Evolutionary conservation across 2,888 invertebrate genomes (phyloP).

Genomic region (Callosobruchus maculatus): DNA sequence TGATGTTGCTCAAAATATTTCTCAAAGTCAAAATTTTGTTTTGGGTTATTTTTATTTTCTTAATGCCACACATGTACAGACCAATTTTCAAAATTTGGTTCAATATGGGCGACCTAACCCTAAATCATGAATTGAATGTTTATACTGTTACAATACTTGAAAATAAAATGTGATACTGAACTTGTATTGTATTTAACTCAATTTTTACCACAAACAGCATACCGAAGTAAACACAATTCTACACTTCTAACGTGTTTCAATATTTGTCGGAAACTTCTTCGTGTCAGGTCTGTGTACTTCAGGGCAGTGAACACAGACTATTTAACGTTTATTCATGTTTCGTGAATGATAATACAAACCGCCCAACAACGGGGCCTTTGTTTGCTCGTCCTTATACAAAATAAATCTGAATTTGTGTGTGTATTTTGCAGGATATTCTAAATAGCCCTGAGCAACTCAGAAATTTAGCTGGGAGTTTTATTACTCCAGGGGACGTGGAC

Average conservation of each 20-base stretch:
- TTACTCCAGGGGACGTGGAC: constrained; percentile 10
- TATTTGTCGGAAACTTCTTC: not conserved
- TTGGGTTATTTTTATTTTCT: no score
- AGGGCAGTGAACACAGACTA: not conserved
- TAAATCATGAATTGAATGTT: no score
- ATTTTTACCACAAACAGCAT: not conserved
- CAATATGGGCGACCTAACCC: no score
- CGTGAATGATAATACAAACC: constrained; percentile 10
- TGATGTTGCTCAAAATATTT: no score
- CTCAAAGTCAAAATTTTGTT: no score
- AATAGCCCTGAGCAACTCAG: constrained; percentile 17
- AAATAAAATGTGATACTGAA: no score
- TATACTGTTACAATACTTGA: no score
- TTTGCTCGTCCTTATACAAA: constrained; percentile 20
- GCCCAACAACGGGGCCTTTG: constrained; percentile 11
- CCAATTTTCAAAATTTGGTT: no score
- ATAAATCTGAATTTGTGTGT: constrained; percentile 17
- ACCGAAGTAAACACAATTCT: not conserved
- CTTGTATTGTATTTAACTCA: no score
- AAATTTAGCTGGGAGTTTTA: constrained; percentile 11
- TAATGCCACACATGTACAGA: no score
- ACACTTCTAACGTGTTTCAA: not conserved
- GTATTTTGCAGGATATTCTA: constrained; percentile 16
- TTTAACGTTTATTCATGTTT: constrained; percentile 7
- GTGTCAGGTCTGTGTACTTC: not conserved